Conservation (phyloP, 1,140 invertebrate genomes). For the Bombus waltoni region DNA sequence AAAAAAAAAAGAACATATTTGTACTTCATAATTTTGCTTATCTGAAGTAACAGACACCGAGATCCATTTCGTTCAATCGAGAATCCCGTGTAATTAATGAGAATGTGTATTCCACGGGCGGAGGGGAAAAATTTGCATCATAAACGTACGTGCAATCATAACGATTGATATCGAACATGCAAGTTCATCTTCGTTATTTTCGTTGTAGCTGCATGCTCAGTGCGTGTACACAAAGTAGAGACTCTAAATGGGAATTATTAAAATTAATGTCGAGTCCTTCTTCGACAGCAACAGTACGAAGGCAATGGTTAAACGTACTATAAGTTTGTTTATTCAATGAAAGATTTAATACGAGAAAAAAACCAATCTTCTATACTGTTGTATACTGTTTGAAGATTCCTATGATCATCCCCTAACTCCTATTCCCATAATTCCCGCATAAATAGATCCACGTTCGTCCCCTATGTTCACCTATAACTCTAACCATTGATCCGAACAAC, state of each 20-base stretch:
- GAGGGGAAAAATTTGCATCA: neutral
- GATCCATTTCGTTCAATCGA: neutral
- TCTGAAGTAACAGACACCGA: neutral
- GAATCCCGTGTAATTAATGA: slow-evolving; percentile 1
- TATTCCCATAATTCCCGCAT: too few relatives aligned
- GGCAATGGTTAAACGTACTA: neutral
- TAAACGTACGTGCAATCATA: neutral
- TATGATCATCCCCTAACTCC: too few relatives aligned
- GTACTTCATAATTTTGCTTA: slow-evolving; percentile 2
- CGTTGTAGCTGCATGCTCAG: neutral
- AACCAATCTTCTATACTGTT: too few relatives aligned
- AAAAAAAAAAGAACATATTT: neutral
- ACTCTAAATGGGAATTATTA: neutral
- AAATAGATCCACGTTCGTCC: too few relatives aligned
- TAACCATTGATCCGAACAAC: too few relatives aligned
- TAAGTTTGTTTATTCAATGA: neutral
- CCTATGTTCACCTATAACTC: too few relatives aligned
- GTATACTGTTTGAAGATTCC: too few relatives aligned
- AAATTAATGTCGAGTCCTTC: neutral
- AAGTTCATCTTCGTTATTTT: neutral
- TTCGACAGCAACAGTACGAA: neutral
- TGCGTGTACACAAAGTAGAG: neutral
- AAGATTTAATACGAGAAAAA: neutral
- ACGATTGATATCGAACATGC: neutral
- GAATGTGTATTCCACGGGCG: neutral